Conservation (phyloP, 1,140 invertebrate species). For the Choristoneura fumiferana region DNA sequence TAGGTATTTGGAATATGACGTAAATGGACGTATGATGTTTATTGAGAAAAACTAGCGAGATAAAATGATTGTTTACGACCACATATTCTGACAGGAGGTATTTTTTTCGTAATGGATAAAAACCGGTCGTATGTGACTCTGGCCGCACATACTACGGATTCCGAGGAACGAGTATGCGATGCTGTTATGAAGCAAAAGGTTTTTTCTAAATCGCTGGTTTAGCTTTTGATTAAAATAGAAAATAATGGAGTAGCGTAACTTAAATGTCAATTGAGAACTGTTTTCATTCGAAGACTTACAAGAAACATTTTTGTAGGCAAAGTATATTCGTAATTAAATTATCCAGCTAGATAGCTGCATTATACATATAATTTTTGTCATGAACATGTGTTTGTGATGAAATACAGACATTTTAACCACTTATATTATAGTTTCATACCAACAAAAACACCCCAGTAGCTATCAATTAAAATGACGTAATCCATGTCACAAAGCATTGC, state of each 20-base stretch:
- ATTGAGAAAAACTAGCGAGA: constrained; percentile 28
- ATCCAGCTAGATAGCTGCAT: too few species aligned
- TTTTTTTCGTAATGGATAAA: neutral
- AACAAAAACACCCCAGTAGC: too few species aligned
- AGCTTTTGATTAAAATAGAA: neutral
- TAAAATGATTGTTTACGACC: constrained; percentile 21
- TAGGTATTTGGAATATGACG: constrained; percentile 60
- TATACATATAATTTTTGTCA: too few species aligned
- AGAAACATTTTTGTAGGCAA: too few species aligned
- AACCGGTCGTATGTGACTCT: neutral
- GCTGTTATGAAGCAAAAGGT: constrained; percentile 2
- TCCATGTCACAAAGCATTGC: too few species aligned
- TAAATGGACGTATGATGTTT: constrained; percentile 39
- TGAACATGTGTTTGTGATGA: too few species aligned
- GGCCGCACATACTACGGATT: constrained; percentile 5
- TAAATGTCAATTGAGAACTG: too few species aligned
- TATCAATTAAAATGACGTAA: too few species aligned
- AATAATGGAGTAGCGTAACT: neutral
- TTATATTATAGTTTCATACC: too few species aligned
- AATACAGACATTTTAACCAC: too few species aligned
- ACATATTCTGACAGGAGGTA: constrained; percentile 1
- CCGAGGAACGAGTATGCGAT: neutral
- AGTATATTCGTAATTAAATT: too few species aligned
- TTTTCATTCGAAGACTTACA: too few species aligned
- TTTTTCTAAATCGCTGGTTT: constrained; percentile 6